Evolutionary conservation across 2,888 invertebrate species (phyloP).

Genomic region (Campoletis raptor): DNA sequence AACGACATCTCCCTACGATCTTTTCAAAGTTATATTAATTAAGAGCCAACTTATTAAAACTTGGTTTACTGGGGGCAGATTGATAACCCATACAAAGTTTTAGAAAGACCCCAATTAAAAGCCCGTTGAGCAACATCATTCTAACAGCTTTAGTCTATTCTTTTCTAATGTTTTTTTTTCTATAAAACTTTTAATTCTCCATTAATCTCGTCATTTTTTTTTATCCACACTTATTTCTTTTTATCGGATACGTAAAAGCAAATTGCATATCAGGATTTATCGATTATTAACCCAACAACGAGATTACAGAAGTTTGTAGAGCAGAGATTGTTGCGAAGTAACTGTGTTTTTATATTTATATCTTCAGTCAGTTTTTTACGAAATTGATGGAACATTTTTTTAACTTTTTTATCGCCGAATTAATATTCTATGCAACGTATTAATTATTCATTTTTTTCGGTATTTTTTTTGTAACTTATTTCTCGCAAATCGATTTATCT

Average conservation of each 20-base stretch:
- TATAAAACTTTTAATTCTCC: neutral
- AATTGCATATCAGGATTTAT: neutral
- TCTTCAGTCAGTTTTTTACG: neutral
- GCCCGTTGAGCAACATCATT: slow-evolving; percentile 15
- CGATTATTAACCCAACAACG: neutral
- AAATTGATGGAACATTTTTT: neutral
- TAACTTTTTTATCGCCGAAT: neutral
- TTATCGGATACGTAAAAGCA: neutral
- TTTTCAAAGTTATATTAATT: slow-evolving; percentile 44
- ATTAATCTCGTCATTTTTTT: neutral
- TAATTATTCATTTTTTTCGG: neutral
- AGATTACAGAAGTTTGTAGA: neutral
- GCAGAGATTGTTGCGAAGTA: neutral
- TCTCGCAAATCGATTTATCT: slow-evolving; percentile 38
- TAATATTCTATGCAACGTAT: neutral
- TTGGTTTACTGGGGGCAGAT: slow-evolving; percentile 8
- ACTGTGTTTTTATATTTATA: neutral
- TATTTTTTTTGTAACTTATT: neutral
- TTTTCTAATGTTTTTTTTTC: neutral
- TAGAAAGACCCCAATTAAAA: slow-evolving; percentile 29
- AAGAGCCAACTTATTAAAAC: slow-evolving; percentile 58
- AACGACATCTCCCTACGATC: neutral
- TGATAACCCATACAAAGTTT: slow-evolving; percentile 29
- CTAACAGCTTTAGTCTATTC: neutral
- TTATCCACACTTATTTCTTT: neutral